Evolutionary conservation across 2,113 vertebrate species (phyloP).

Genomic region (Sebastes schlegelii): DNA sequence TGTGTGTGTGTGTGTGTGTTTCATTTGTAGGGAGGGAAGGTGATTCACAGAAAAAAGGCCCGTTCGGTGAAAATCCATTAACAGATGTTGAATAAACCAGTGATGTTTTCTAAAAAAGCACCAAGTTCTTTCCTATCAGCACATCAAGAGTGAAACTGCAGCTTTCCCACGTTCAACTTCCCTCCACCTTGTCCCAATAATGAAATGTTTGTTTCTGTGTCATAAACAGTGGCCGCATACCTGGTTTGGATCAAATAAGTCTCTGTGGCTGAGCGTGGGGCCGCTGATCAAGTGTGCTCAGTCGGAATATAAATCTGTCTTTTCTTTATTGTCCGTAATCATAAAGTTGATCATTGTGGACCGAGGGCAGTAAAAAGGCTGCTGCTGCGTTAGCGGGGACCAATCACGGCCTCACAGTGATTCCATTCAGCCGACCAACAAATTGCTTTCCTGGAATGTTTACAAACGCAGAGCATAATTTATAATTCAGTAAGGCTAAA

Average conservation of each 20-base stretch:
- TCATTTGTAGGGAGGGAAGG: neutral
- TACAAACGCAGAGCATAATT: conserved; percentile 46
- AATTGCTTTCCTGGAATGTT: conserved; percentile 55
- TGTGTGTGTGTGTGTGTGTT: neutral
- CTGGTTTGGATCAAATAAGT: conserved; percentile 50
- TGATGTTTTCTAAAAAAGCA: neutral
- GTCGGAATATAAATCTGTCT: conserved; percentile 63
- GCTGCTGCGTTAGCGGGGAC: conserved; percentile 37
- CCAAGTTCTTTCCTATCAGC: neutral
- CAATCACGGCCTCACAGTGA: conserved; percentile 47
- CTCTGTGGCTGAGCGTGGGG: neutral
- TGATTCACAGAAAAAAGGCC: conserved; percentile 10
- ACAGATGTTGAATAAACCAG: neutral
- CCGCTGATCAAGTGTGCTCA: conserved; percentile 44
- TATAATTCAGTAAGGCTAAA: conserved; percentile 46
- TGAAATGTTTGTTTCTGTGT: conserved; percentile 49
- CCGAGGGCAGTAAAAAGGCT: conserved; percentile 57
- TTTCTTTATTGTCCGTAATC: conserved; percentile 66
- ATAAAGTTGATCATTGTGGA: conserved; percentile 64
- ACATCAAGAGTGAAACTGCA: neutral
- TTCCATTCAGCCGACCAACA: conserved; percentile 46
- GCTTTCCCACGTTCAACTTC: conserved; percentile 45
- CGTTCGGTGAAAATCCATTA: neutral
- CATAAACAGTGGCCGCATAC: conserved; percentile 46
- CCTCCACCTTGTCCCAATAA: conserved; percentile 32